These are phyloP conservation scores for Charadrius vociferus DNA, from an alignment of 2,113 vertebrate species.

Conservation along the genomic window DNA sequence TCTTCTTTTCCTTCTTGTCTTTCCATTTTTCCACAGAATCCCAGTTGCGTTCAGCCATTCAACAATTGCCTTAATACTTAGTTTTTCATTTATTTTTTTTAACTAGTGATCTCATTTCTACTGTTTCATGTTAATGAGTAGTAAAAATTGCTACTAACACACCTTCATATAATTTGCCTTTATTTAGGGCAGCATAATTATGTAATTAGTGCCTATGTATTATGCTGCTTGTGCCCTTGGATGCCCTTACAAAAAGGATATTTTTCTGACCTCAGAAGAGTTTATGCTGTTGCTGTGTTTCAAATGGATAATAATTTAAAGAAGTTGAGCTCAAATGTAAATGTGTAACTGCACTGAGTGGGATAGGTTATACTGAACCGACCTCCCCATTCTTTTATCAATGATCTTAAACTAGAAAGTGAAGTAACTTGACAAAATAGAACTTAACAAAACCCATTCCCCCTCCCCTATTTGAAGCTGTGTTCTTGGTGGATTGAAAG, in stretches of 20 bases:
- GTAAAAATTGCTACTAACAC: not conserved
- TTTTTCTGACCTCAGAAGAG: not conserved
- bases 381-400: not conserved
- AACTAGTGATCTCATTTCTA: not conserved
- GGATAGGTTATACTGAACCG: not conserved
- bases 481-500: not conserved
- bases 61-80: not conserved
- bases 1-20: not conserved
- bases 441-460: not conserved
- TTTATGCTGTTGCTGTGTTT: constrained; percentile 27
- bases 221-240: not conserved
- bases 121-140: not conserved
- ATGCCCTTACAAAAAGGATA: not conserved
- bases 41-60: not conserved
- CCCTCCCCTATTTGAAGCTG: not conserved
- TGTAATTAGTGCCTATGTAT: constrained; percentile 35
- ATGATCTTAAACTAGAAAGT: constrained; percentile 22
- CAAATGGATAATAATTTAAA: constrained; percentile 25
- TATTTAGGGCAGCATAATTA: constrained; percentile 14
- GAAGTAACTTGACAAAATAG: not conserved
- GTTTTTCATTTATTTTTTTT: not conserved
- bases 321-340: constrained; percentile 17
- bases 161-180: not conserved
- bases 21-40: not conserved
- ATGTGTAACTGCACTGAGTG: not conserved